Percentiles rank a stretch among this genome's conserved stretches.
phyloP scores from a whole-genome alignment of 2,888 invertebrate species.

The Tenthredo notha region DNA sequence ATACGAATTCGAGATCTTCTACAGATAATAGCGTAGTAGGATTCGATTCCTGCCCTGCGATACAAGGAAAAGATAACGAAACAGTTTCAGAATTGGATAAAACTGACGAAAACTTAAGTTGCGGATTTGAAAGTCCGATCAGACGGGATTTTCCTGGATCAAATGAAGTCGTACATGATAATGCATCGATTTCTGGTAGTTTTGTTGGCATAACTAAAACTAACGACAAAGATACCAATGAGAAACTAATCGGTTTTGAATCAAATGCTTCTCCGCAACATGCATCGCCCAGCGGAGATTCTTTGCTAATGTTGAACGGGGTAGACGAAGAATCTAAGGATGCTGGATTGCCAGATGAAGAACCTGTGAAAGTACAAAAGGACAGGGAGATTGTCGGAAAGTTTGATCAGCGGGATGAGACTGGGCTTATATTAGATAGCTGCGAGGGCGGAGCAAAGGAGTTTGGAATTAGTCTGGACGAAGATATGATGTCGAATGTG shows the following conservation, averaged over 20 bases:
- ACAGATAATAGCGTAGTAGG: not conserved
- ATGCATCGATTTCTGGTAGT: not conserved
- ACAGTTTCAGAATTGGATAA: not conserved
- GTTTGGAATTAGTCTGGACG: conserved; percentile 4
- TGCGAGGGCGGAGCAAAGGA: conserved; percentile 6
- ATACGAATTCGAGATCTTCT: conserved; percentile 23
- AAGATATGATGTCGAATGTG: conserved; percentile 1
- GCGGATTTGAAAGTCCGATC: not conserved
- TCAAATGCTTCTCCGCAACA: not conserved
- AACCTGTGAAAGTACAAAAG: conserved; percentile 23
- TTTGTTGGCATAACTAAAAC: not conserved
- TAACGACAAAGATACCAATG: not conserved
- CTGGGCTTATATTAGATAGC: conserved; percentile 11
- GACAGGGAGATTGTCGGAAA: not conserved
- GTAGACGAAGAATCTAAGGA: not conserved
- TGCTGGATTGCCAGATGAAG: not conserved
- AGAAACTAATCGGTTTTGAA: not conserved
- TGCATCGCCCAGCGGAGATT: not conserved
- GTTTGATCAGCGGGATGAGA: not conserved
- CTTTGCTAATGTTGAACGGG: not conserved
- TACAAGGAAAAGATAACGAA: conserved; percentile 9
- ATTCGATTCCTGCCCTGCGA: not conserved
- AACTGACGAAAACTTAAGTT: not conserved
- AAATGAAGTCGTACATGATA: not conserved
- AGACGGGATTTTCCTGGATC: not conserved